Percentiles rank a stretch among this genome's conserved stretches.
phyloP scores from a whole-genome alignment of 1,140 invertebrate species.

The Theocolax elegans region DNA sequence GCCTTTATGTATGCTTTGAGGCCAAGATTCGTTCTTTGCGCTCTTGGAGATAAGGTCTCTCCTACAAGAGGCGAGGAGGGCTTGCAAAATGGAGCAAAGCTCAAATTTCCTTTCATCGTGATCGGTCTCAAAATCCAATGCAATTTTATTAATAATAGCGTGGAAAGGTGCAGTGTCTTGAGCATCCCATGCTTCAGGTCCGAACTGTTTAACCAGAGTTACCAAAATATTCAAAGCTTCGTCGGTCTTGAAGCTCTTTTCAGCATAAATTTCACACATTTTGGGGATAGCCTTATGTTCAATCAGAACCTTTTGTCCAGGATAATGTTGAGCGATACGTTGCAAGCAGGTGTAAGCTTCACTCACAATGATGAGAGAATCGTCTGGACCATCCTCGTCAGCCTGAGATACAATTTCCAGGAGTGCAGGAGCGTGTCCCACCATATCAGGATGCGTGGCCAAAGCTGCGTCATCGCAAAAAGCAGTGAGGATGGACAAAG shows the following conservation, averaged over 20 bases:
- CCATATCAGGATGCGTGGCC: slow-evolving; percentile 83
- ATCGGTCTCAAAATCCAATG: slow-evolving; percentile 87
- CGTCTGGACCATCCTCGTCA: slow-evolving; percentile 84
- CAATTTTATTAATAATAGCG: slow-evolving; percentile 84
- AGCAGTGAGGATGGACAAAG: slow-evolving; percentile 83
- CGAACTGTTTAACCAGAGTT: slow-evolving; percentile 76
- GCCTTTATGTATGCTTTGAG: slow-evolving; percentile 80
- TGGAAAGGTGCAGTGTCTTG: slow-evolving; percentile 79
- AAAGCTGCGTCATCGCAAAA: slow-evolving; percentile 85
- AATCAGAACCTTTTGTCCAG: slow-evolving; percentile 80
- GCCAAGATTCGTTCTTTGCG: slow-evolving; percentile 79
- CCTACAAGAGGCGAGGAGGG: slow-evolving; percentile 79
- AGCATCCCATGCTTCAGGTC: slow-evolving; percentile 77
- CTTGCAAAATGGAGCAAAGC: slow-evolving; percentile 79
- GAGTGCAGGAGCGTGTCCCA: slow-evolving; percentile 82
- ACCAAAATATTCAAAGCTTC: slow-evolving; percentile 84
- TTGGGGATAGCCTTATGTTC: slow-evolving; percentile 81
- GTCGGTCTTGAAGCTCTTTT: slow-evolving; percentile 87
- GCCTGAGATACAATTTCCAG: slow-evolving; percentile 83
- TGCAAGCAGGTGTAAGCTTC: slow-evolving; percentile 88
- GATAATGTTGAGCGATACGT: slow-evolving; percentile 77
- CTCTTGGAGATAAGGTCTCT: slow-evolving; percentile 72
- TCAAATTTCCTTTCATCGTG: slow-evolving; percentile 89
- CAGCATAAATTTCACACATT: slow-evolving; percentile 85
- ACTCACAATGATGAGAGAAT: slow-evolving; percentile 87